Percentiles rank a stretch among this genome's conserved stretches.
Evolutionary conservation across 2,888 invertebrate genomes (phyloP).

Genomic region (Molorchus minor): DNA sequence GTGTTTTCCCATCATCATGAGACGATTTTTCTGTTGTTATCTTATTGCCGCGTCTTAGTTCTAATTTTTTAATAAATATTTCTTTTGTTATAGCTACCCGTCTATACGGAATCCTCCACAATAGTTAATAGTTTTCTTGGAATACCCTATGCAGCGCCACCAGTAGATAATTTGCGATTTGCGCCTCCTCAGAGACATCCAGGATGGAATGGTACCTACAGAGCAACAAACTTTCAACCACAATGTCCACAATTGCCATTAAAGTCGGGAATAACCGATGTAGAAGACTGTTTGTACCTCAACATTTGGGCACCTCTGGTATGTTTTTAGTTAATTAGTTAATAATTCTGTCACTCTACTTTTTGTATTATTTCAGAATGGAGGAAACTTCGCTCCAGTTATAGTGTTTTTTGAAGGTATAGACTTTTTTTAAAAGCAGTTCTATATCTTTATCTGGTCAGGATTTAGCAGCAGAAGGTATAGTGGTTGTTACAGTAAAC

Average conservation of each 20-base stretch:
- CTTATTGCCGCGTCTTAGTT: too few relatives aligned
- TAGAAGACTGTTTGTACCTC: constrained; percentile 88
- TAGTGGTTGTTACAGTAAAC: constrained; percentile 75
- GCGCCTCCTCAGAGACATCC: constrained; percentile 74
- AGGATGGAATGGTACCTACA: constrained; percentile 77
- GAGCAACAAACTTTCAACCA: constrained; percentile 75
- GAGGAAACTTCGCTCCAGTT: constrained; percentile 67
- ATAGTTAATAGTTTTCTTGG: constrained; percentile 78
- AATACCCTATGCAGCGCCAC: constrained; percentile 84
- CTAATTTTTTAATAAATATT: not conserved
- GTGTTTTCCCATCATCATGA: too few relatives aligned
- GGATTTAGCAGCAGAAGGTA: constrained; percentile 75
- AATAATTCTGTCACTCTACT: too few relatives aligned
- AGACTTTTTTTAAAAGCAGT: constrained; percentile 65
- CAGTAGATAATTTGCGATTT: constrained; percentile 78
- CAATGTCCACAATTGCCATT: constrained; percentile 72
- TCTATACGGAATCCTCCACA: constrained; percentile 70
- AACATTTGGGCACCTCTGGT: constrained; percentile 91
- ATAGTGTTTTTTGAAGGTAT: constrained; percentile 76
- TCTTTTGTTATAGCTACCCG: constrained; percentile 66
- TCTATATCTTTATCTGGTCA: constrained; percentile 69
- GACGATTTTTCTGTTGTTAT: too few relatives aligned
- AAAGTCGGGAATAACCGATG: constrained; percentile 56
- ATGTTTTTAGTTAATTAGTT: constrained; percentile 39
- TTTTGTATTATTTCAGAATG: too few relatives aligned